Evolutionary conservation across 2,113 vertebrate species (phyloP), one percentile per base, ranked within the genome.

Genomic region (Grallaria varia): DNA sequence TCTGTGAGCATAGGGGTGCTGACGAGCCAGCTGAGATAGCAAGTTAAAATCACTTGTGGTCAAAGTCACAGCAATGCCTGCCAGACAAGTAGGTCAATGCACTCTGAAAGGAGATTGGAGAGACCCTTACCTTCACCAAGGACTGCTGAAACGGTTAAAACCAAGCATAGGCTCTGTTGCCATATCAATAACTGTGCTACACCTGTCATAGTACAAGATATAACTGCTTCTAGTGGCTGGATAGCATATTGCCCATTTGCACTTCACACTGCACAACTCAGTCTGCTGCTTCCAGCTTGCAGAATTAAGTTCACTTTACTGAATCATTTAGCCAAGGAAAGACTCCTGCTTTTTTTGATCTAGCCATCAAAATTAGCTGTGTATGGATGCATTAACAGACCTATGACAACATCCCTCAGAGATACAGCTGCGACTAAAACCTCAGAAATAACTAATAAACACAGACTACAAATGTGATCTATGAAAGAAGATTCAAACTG

Each of bases 231-330:
- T 83, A 50, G 59, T 50, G 56, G 33, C 30, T 27, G 1, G 33
- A 90, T n/a, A 85, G 33, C 33, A 55, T 75, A 87, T 53, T 92
- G 37, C 13, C 18, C 33, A 59, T 85, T 20, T 84, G 45, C 45
- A 49, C 40, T 87, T 89, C 39, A 47, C 33, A 23, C 50, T 40
- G 39, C 14, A 52, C 74, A 84, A 55, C 6, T 75, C 55, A 67
- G 59, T 72, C 52, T 81, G 52, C 75, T 78, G 55, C 81, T 95
- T 56, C 16, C 39, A 63, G 40, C 52, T 55, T 64, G 35, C 14
- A 55, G 84, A 93, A 93, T 89, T 81, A 91, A 63, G 39, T 55
- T 74, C 44, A 50, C 14, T 87, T 84, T 68, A 78, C 39, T 4
- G 3, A 84, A 87, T 47, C 16, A 55, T 72, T 87, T 93, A 68